Conservation (phyloP, 1,140 invertebrate species). For the Heliconius himera region DNA sequence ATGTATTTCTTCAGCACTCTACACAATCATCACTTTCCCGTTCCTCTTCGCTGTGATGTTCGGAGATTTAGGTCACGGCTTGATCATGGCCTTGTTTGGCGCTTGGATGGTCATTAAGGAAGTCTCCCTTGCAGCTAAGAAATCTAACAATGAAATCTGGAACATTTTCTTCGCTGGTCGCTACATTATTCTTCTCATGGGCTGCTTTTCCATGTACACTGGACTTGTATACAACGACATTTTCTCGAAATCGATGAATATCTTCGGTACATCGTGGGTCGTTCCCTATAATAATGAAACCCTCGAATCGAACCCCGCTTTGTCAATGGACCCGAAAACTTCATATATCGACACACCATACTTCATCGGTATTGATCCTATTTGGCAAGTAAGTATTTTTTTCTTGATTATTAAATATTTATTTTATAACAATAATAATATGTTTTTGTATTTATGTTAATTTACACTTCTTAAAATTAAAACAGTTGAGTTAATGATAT, state of each 20-base stretch:
- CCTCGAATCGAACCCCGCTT: constrained; percentile 71
- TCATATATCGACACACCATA: constrained; percentile 84
- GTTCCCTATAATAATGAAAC: constrained; percentile 82
- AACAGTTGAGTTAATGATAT: too few species aligned
- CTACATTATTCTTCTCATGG: constrained; percentile 99
- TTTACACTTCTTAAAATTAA: too few species aligned
- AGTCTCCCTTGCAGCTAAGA: constrained; percentile 85
- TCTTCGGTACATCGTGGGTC: constrained; percentile 94
- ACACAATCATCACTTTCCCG: constrained; percentile 98
- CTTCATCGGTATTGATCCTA: constrained; percentile 93
- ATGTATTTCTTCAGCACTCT: constrained; percentile 86
- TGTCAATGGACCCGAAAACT: constrained; percentile 86
- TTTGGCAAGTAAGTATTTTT: constrained; percentile 88
- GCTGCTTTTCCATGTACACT: constrained; percentile 97
- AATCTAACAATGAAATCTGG: constrained; percentile 93
- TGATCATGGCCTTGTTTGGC: constrained; percentile 89
- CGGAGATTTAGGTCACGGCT: constrained; percentile 96
- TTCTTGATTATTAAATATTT: not conserved
- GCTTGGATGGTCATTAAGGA: constrained; percentile 90
- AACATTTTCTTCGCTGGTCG: constrained; percentile 98
- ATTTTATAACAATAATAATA: too few species aligned
- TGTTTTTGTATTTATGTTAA: too few species aligned
- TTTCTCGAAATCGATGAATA: constrained; percentile 97
- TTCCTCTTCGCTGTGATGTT: constrained; percentile 99
- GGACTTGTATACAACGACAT: constrained; percentile 99